These are phyloP conservation scores for Drosophila macrospina DNA, from an alignment of 2,888 invertebrate species.

Conservation along the genomic window DNA sequence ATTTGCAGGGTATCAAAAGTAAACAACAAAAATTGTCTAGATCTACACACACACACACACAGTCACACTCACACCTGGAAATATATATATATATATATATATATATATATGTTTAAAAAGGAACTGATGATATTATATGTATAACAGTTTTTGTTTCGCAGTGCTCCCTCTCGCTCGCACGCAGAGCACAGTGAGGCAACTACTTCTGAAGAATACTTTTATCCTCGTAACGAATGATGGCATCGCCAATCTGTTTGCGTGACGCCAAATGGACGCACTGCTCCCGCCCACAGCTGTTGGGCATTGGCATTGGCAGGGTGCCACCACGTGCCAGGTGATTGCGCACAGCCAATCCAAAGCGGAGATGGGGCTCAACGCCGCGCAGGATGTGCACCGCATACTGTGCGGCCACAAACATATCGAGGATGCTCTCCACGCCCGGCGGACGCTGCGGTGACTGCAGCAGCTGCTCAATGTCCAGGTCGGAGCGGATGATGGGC, in stretches of 20 bases:
- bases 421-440: slow-evolving; percentile 87
- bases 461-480: slow-evolving; percentile 87
- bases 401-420: slow-evolving; percentile 89
- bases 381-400: slow-evolving; percentile 90
- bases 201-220: slow-evolving; percentile 83
- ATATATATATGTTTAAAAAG: slow-evolving; percentile 58
- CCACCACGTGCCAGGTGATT: slow-evolving; percentile 74
- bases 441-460: slow-evolving; percentile 66
- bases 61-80: slow-evolving; percentile 27
- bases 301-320: slow-evolving; percentile 52
- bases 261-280: slow-evolving; percentile 87
- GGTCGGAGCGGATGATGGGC: slow-evolving; percentile 88
- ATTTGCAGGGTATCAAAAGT: slow-evolving; percentile 3
- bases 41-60: slow-evolving; percentile 20
- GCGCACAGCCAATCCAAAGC: slow-evolving; percentile 86
- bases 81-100: slow-evolving; percentile 27
- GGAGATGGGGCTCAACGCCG: slow-evolving; percentile 92
- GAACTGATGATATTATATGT: slow-evolving; percentile 59
- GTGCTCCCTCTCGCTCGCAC: not conserved
- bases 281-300: slow-evolving; percentile 61
- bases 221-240: slow-evolving; percentile 85
- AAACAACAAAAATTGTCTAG: slow-evolving; percentile 44
- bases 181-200: slow-evolving; percentile 20
- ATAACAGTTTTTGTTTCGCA: slow-evolving; percentile 33
- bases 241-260: slow-evolving; percentile 85